Evolutionary conservation across 1,140 invertebrate species (phyloP).

Genomic region (Drosophila azteca): DNA sequence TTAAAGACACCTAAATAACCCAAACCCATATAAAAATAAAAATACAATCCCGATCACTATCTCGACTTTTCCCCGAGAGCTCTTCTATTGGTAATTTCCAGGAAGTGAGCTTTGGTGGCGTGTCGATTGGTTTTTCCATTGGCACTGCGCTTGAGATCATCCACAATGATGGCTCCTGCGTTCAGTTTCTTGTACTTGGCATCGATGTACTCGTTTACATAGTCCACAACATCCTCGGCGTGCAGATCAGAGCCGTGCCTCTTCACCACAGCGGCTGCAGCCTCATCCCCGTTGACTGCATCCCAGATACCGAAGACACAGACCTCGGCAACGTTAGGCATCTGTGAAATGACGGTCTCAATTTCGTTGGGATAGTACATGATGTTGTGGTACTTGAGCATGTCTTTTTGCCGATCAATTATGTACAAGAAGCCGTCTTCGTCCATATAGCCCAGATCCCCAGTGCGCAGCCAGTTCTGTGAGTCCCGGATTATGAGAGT

Average conservation of each 20-base stretch:
- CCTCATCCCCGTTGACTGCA: constrained; percentile 46
- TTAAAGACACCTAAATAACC: too few species aligned
- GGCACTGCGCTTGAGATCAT: constrained; percentile 16
- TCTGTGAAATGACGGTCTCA: constrained; percentile 52
- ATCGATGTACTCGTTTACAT: constrained; percentile 6
- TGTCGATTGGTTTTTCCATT: constrained; percentile 34
- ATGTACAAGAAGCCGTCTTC: constrained; percentile 84
- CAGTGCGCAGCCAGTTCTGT: constrained; percentile 87
- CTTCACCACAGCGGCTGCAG: constrained; percentile 59
- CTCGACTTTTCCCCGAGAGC: too few species aligned
- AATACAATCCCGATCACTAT: too few species aligned
- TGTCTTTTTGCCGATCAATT: constrained; percentile 87
- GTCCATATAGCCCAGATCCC: constrained; percentile 87
- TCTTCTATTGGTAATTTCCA: neutral
- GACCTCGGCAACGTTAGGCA: constrained; percentile 57
- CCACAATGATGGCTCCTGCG: constrained; percentile 26
- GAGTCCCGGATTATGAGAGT: constrained; percentile 27
- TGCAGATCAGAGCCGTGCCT: constrained; percentile 6
- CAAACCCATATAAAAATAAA: too few species aligned
- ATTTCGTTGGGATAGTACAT: constrained; percentile 76
- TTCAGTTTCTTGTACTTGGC: constrained; percentile 34
- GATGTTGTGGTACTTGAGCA: constrained; percentile 80
- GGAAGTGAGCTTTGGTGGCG: constrained; percentile 21
- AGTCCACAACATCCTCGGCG: constrained; percentile 28
- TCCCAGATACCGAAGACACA: constrained; percentile 68